Base-by-base conservation (phyloP, 2,888 invertebrate genomes). In the Salticus scenicus region DNA sequence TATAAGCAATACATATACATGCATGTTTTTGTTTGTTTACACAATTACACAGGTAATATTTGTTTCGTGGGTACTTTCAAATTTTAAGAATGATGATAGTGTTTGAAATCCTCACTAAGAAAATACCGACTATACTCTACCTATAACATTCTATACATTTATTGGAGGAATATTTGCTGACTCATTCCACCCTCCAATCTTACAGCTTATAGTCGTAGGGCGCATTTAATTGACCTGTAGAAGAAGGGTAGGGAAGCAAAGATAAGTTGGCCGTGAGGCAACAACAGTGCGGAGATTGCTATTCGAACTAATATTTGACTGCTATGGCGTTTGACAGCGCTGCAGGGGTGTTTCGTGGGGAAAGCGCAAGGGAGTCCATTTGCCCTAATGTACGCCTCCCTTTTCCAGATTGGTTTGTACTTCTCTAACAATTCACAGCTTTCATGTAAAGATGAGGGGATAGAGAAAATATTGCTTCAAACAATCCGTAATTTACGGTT, bases 191-290 rank as follows among this genome's bases (percentile, higher is more conserved):
- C 17, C 10, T n/a, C n/a, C n/a, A n/a, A n/a, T 24, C 57, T 24
- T 12, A 5, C 24, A 17, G 24, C 57, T 12, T 12, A 57, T 5
- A 7, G 10, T 37, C 37, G 7, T 10, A 37, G 37, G 24, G 24
- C 57, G 12, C 57, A 57, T 57, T 57, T 57, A 57, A 57, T 57
- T 57, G 57, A 57, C 57, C 57, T 57, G 57, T 57, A 57, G 57
- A 24, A 57, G 57, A 57, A 57, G 24, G 20, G 24, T 24, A 17
- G 57, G 24, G 57, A 24, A 17, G 24, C 5, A 24, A 57, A 57
- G 57, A 24, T n/a, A 57, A 57, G 24, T 57, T 57, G 24, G 57
- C 24, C 57, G 24, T 24, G 24, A 24, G 57, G 57, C 57, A 57
- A 57, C 57, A 57, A 57, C 20, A 57, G 4, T 4, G 24, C 57